Base-by-base conservation (phyloP, 35 echinoderm and acorn worm species). In the Patiria miniata region DNA sequence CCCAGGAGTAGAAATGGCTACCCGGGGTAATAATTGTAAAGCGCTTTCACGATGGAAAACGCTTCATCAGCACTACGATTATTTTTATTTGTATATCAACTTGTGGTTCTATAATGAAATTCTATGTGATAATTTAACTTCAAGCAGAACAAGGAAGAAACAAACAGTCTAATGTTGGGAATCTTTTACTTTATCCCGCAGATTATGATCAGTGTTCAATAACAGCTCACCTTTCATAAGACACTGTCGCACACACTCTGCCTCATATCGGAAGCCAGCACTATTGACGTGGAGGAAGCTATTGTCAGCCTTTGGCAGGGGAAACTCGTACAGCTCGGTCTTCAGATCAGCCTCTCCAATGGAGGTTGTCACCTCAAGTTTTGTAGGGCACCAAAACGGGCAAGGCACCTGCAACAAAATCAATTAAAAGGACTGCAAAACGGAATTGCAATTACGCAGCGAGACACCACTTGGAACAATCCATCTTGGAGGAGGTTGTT, bases 311-410 rank as follows among this genome's bases (percentile, higher is more conserved):
- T 89, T 85, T 7, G 87, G 92, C 12, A 89, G 39, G 8, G 82
- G 81, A 33, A 80, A 89, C 21, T 85, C 68, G 15, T 42, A 54
- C 3, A 83, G 51, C n/a, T 94, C 92, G 23, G 79, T 82, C 37
- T 68, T 90, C 19, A 51, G 78, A 19, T 81, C 86, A 12, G 42
- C 42, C 42, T 12, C 42, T 4, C 42, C 42, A 4, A 47, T 47
- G 19, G 12, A 39, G 42, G 57, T 50, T 52, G 37, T 76, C 21
- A 94, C 76, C 33, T 85, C 81, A 52, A 94, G 52, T 33, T 89
- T 50, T 39, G 87, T 79, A 22, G 92, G 92, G 65, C 73, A 89
- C 87, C 92, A 94, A 69, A 94, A 94, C 38, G 92, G 92, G 28
- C 33, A 44, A 33, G 12, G 32, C 33, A 92, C 60, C 90, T 92